A percentile compares a stretch with the other conserved stretches of the same genome.
Evolutionary conservation across 2,797 vertebrate species (phyloP).

Genomic region (Chelon auratus): DNA sequence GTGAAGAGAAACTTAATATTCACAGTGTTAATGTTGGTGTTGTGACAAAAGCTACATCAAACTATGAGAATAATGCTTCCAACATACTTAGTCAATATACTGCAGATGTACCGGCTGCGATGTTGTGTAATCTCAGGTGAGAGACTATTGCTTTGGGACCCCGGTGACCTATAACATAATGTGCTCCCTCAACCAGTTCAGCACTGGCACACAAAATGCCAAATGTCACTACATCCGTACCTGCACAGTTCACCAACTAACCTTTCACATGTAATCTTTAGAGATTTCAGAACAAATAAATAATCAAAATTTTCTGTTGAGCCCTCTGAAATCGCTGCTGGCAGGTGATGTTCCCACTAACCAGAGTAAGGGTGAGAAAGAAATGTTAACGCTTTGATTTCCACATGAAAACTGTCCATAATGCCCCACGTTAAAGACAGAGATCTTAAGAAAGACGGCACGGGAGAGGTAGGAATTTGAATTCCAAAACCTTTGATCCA

Average conservation of each 20-base stretch:
- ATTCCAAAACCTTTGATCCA: slow-evolving; percentile 58
- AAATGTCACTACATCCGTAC: slow-evolving; percentile 49
- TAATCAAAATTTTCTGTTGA: slow-evolving; percentile 29
- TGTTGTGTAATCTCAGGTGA: slow-evolving; percentile 23
- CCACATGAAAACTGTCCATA: slow-evolving; percentile 50
- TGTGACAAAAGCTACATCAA: slow-evolving; percentile 12
- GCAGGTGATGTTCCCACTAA: slow-evolving; percentile 32
- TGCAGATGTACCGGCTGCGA: slow-evolving; percentile 20
- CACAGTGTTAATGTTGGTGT: slow-evolving; percentile 36
- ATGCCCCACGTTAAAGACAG: slow-evolving; percentile 64
- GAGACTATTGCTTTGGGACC: slow-evolving; percentile 66
- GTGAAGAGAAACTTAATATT: slow-evolving; percentile 14
- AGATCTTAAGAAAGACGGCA: slow-evolving; percentile 47
- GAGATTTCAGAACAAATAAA: slow-evolving; percentile 49
- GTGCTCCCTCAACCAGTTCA: slow-evolving; percentile 57
- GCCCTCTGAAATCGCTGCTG: slow-evolving; percentile 37
- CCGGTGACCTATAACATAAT: slow-evolving; percentile 51
- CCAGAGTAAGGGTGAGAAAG: slow-evolving; percentile 27
- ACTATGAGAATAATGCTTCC: slow-evolving; percentile 23
- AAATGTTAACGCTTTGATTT: slow-evolving; percentile 34
- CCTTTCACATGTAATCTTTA: slow-evolving; percentile 58
- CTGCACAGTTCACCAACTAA: slow-evolving; percentile 39
- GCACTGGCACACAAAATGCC: slow-evolving; percentile 60
- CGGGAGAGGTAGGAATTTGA: slow-evolving; percentile 67
- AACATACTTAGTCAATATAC: slow-evolving; percentile 23